Evolutionary conservation across 2,113 vertebrate species (phyloP), one percentile per base, ranked within the genome.

Genomic region (Heterotis niloticus): DNA sequence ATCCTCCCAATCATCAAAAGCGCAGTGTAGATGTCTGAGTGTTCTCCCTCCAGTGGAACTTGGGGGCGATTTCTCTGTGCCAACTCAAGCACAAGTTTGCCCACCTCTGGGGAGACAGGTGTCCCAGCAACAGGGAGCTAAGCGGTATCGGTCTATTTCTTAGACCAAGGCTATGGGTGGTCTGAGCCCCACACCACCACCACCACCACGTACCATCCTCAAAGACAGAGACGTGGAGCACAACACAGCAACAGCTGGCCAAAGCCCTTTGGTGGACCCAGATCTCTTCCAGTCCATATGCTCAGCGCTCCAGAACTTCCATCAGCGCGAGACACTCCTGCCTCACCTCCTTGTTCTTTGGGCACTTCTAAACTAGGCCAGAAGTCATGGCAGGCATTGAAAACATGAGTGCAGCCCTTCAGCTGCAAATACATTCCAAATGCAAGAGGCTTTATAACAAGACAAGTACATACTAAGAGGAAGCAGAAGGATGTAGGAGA

Each of bases 101-200:
- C 79, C 29, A 75, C 81, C 79, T 59, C 65, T 79, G 78, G 83
- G 80, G 79, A 87, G 78, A 80, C 91, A 92, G 92, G 90, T 92
- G 92, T 89, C 83, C 84, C 81, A 72, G 80, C 88, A 69, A 44
- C 82, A 81, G 84, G 77, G 84, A 54, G 86, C 82, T 89, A 91
- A 91, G 88, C 89, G 88, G 89, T 86, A 81, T 79, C 86, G 84
- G 70, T 82, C 80, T 82, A 82, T 82, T 82, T 85, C 84, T 90
- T 87, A 85, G 85, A 84, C 80, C 86, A 82, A 86, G 87, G 69
- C 81, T 81, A 82, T 80, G 90, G 86, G 91, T 92, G 89, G 89
- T 90, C 34, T 44, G 7, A 44, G 34, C 34, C 34, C 34, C 34
- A 44, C 7, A 7, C 34, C 34, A 44, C 7, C 34, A 2, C 34